Evolutionary conservation across 2,797 vertebrate species (phyloP).

Genomic region (Tympanoctomys barrerae): DNA sequence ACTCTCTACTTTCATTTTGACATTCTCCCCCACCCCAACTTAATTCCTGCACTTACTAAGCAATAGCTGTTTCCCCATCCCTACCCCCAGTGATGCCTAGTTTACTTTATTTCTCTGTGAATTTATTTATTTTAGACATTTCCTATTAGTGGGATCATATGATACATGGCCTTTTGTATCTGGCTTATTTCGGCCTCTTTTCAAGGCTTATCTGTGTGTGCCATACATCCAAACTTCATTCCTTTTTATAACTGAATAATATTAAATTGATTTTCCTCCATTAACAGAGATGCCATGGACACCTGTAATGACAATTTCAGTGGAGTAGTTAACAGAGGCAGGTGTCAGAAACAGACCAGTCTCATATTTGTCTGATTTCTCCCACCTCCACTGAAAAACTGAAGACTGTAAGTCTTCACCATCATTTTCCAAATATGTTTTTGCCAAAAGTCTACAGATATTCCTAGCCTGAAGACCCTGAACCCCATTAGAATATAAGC

Average conservation of each 20-base stretch:
- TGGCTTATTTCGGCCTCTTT: neutral
- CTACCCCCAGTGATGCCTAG: too few species aligned
- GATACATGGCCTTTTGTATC: neutral
- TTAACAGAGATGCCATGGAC: neutral
- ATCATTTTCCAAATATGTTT: constrained; percentile 18
- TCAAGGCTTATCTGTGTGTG: neutral
- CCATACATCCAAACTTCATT: neutral
- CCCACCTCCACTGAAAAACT: neutral
- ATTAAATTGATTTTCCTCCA: neutral
- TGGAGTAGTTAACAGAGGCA: neutral
- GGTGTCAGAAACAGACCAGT: neutral
- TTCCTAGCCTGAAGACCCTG: constrained; percentile 5
- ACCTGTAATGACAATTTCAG: neutral
- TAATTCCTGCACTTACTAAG: neutral
- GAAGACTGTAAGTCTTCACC: neutral
- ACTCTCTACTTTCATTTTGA: neutral
- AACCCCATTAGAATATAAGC: neutral
- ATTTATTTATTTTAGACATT: neutral
- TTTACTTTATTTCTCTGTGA: neutral
- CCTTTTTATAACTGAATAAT: neutral
- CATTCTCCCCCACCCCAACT: too few species aligned
- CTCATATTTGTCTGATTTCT: neutral
- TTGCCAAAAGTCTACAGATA: neutral
- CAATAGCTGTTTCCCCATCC: neutral
- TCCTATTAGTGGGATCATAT: neutral